phyloP scores from a whole-genome alignment of 1,140 invertebrate genomes.

The Lordiphosa mommai region DNA sequence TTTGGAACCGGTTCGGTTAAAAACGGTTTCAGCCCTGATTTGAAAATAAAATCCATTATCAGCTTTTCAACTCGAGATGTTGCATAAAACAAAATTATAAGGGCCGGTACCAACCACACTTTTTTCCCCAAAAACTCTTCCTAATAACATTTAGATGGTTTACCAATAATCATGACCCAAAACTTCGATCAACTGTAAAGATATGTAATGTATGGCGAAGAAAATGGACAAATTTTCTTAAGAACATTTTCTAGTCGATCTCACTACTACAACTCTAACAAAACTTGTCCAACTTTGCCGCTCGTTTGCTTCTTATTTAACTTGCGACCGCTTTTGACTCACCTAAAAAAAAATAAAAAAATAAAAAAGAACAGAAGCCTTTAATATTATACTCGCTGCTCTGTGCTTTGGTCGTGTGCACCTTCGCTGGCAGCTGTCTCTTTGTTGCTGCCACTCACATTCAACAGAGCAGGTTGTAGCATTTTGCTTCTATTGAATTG shows the following conservation, averaged over 20 bases:
- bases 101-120: too few species aligned
- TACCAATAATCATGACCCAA: too few species aligned
- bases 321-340: conserved; percentile 38
- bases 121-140: too few species aligned
- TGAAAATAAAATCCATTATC: too few species aligned
- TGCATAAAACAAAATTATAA: too few species aligned
- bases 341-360: conserved; percentile 26
- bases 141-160: too few species aligned
- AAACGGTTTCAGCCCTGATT: too few species aligned
- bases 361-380: conserved; percentile 30
- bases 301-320: conserved; percentile 55
- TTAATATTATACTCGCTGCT: conserved; percentile 31
- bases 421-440: conserved; percentile 50
- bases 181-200: too few species aligned
- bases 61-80: too few species aligned
- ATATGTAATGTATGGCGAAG: too few species aligned
- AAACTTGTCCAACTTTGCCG: conserved; percentile 10
- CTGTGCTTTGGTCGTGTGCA: conserved; percentile 17
- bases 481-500: conserved; percentile 64
- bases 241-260: conserved; percentile 24
- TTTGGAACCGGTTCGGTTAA: too few species aligned
- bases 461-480: conserved; percentile 53
- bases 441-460: conserved; percentile 53
- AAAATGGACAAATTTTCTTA: too few species aligned
- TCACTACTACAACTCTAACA: not conserved